Percentiles rank a stretch among this genome's conserved stretches.
Evolutionary conservation across 2,797 vertebrate species (phyloP).

Genomic region (Acomys russatus): DNA sequence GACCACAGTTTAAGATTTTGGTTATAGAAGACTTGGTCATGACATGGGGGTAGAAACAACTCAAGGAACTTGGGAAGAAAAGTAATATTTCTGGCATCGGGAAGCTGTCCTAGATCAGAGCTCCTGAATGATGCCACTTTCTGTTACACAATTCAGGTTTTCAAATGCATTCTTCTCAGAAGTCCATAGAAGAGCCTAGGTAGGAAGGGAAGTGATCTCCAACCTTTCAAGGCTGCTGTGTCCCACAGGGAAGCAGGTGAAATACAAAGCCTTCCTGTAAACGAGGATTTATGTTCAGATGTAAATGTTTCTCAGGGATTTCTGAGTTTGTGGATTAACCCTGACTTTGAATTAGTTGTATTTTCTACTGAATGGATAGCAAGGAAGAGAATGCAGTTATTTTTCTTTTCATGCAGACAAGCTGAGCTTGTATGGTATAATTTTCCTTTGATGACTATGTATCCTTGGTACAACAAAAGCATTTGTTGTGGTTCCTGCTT

Average conservation of each 20-base stretch:
- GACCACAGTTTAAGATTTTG: neutral
- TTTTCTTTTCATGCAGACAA: neutral
- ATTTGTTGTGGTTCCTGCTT: constrained; percentile 67
- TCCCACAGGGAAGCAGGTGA: neutral
- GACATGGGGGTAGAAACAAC: neutral
- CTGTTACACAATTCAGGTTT: neutral
- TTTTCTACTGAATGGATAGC: neutral
- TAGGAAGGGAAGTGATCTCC: neutral
- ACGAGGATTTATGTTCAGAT: neutral
- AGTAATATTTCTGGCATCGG: neutral
- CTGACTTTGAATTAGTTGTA: constrained; percentile 63
- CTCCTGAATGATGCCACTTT: rapidly evolving
- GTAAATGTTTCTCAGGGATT: constrained; percentile 16
- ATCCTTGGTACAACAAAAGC: constrained; percentile 51
- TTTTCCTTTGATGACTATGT: constrained; percentile 31
- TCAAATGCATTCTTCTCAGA: neutral
- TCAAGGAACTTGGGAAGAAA: neutral
- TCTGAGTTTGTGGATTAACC: constrained; percentile 27
- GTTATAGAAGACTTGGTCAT: neutral
- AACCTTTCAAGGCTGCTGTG: neutral
- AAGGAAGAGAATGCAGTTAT: neutral
- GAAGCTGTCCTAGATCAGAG: neutral
- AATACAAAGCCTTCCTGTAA: neutral
- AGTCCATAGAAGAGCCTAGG: neutral
- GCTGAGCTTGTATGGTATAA: constrained; percentile 31